These are phyloP conservation scores for Pachycephala philippinensis DNA, from an alignment of 2,113 vertebrate genomes.

Conservation along the genomic window DNA sequence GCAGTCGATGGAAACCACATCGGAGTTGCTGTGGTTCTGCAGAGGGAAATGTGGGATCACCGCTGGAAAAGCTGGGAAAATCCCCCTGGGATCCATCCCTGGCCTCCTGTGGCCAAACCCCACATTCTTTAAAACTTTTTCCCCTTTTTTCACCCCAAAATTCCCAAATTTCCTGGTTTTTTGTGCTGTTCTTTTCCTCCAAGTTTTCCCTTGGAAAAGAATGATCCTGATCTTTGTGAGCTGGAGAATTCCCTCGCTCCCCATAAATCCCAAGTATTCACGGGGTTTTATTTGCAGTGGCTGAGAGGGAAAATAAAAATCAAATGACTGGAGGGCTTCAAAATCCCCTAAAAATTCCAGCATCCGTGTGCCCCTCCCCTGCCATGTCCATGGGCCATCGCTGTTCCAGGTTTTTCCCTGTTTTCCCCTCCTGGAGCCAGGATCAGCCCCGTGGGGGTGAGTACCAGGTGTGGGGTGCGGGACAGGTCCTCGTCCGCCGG, in stretches of 20 bases:
- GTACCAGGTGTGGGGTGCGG: background rate
- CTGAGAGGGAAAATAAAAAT: background rate
- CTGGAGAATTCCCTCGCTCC: accelerated
- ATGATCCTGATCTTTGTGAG: accelerated
- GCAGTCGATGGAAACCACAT: conserved; percentile 74
- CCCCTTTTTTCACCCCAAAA: accelerated
- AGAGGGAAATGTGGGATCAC: background rate
- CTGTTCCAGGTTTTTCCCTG: background rate
- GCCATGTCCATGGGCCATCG: background rate
- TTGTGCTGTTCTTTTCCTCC: background rate
- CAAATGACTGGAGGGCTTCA: background rate
- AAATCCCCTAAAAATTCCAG: background rate
- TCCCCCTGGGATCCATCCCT: background rate
- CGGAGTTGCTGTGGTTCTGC: conserved; percentile 85
- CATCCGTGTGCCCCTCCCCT: background rate
- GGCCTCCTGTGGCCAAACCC: accelerated
- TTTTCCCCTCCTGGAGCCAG: background rate
- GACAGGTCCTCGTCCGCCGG: background rate
- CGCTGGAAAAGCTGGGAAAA: no score
- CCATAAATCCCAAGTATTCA: background rate
- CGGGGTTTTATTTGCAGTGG: background rate
- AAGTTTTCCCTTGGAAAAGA: background rate
- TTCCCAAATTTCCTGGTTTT: background rate
- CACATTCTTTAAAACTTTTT: no score
- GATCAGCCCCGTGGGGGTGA: background rate